Conservation (phyloP, 1,140 invertebrate genomes). For the Zaprionus kolodkinae region DNA sequence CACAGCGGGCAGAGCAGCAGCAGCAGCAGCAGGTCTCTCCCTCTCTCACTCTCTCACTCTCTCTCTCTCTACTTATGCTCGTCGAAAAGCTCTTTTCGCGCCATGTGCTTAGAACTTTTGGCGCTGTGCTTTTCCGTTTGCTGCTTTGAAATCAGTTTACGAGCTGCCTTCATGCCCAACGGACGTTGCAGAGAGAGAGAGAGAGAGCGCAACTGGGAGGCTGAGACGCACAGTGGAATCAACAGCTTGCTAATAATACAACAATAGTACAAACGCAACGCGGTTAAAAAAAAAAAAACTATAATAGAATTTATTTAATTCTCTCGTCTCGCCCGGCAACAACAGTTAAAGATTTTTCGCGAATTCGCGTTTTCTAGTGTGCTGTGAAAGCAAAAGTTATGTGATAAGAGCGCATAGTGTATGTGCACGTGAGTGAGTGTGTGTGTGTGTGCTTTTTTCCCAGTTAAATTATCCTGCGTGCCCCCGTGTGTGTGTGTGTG, state of each 20-base stretch:
- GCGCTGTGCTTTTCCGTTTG: conserved; percentile 25
- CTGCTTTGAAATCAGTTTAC: conserved; percentile 70
- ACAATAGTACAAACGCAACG: conserved; percentile 25
- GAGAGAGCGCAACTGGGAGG: conserved; percentile 30
- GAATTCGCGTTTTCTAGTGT: conserved; percentile 18
- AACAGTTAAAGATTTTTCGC: conserved; percentile 22
- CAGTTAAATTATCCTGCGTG: conserved; percentile 46
- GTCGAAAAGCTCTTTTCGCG: conserved; percentile 46
- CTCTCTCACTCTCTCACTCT: too few relatives aligned
- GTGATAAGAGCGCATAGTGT: conserved; percentile 53
- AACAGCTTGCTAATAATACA: conserved; percentile 53
- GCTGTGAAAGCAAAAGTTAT: conserved; percentile 55
- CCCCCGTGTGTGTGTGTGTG: conserved; percentile 16
- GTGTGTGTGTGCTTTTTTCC: conserved; percentile 47
- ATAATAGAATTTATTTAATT: conserved; percentile 45
- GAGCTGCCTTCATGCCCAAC: conserved; percentile 73
- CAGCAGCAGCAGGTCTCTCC: neutral
- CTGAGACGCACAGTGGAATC: conserved; percentile 23
- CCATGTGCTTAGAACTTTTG: conserved; percentile 74
- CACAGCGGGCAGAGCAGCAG: neutral
- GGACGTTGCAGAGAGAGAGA: conserved; percentile 46
- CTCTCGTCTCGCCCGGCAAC: conserved; percentile 20
- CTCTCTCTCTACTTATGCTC: conserved; percentile 46
- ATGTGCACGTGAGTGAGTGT: conserved; percentile 2
- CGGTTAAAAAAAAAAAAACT: conserved; percentile 33